These are phyloP conservation scores for Lepisosteus osseus DNA, from an alignment of 2,113 vertebrate species.

Conservation along the genomic window DNA sequence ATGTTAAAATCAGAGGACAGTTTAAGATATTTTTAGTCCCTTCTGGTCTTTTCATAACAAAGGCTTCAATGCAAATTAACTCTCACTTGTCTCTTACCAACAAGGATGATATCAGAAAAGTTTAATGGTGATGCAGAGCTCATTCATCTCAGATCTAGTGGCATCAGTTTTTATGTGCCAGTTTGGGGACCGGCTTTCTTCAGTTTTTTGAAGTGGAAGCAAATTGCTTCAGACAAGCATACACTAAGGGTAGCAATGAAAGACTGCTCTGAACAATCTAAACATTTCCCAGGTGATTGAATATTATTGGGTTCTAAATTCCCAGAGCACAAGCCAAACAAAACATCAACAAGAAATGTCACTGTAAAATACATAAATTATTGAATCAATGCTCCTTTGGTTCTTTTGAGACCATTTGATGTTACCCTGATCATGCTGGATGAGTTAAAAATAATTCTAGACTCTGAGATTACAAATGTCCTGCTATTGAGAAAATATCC, in stretches of 20 bases:
- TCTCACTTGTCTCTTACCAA: background rate
- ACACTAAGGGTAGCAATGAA: background rate
- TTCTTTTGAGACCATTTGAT: background rate
- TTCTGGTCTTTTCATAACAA: conserved; percentile 9
- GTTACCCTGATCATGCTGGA: conserved; percentile 5
- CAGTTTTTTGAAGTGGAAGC: background rate
- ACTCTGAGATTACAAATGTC: conserved; percentile 2
- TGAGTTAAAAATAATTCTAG: conserved; percentile 11
- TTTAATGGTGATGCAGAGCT: no score
- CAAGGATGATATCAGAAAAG: no score
- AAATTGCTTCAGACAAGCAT: conserved; percentile 21
- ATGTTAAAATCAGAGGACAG: no score
- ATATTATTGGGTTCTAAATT: background rate
- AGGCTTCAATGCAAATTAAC: conserved; percentile 17
- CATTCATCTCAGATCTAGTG: background rate
- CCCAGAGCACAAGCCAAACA: background rate
- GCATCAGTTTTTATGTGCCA: conserved; percentile 12
- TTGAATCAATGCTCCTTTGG: background rate
- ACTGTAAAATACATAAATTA: background rate
- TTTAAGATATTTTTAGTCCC: background rate
- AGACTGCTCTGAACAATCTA: conserved; percentile 1
- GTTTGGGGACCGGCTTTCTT: background rate
- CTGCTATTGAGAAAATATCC: background rate
- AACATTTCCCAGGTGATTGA: background rate
- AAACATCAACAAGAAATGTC: background rate